phyloP scores from a whole-genome alignment of 2,888 invertebrate species.

The Phragmatobia fuliginosa region DNA sequence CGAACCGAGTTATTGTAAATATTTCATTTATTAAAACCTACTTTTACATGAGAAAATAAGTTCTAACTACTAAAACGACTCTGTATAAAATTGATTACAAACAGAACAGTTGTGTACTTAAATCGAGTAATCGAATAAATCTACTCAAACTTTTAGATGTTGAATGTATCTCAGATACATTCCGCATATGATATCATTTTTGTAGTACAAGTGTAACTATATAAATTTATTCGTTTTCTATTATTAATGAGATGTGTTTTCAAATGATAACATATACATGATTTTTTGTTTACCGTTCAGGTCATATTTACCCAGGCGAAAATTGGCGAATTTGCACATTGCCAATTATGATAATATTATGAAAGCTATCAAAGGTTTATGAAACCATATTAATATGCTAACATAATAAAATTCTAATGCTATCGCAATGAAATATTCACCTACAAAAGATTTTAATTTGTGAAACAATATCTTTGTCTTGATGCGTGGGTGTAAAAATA shows the following conservation, averaged over 20 bases:
- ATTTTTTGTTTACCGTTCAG: conserved; percentile 16
- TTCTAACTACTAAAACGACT: conserved; percentile 25
- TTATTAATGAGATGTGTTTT: conserved; percentile 19
- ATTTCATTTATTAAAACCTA: conserved; percentile 49
- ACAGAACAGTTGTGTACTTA: too few relatives aligned
- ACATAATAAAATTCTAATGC: conserved; percentile 26
- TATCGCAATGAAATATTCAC: conserved; percentile 19
- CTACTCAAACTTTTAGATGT: conserved; percentile 7
- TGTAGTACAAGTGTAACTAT: not conserved
- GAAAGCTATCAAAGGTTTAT: conserved; percentile 14
- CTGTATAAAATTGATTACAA: conserved; percentile 13
- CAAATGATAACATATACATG: not conserved
- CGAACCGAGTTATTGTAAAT: conserved; percentile 44
- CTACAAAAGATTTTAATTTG: conserved; percentile 40
- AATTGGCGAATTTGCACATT: conserved; percentile 25
- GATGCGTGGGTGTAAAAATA: conserved; percentile 67
- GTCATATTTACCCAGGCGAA: conserved; percentile 8
- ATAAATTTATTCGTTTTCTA: conserved; percentile 16
- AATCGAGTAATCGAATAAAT: conserved; percentile 5
- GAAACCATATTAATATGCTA: conserved; percentile 14
- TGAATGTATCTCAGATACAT: conserved; percentile 10
- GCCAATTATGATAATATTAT: conserved; percentile 18
- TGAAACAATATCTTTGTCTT: conserved; percentile 49
- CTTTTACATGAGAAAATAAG: conserved; percentile 35
- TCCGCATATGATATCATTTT: conserved; percentile 9